These are phyloP conservation scores for Leguminivora glycinivorella DNA, from an alignment of 1,140 invertebrate genomes.

Conservation along the genomic window DNA sequence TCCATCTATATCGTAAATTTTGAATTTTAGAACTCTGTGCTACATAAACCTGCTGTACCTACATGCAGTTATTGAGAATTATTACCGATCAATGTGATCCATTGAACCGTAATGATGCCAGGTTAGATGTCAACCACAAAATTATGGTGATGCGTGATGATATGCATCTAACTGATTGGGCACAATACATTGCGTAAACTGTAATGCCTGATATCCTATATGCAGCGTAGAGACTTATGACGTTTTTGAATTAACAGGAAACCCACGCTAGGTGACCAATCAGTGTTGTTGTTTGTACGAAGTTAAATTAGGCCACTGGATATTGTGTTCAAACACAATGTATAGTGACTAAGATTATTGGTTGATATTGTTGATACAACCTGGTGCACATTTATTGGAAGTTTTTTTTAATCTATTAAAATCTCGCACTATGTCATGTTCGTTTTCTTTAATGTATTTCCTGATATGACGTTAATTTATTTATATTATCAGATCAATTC, in stretches of 20 bases:
- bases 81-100: slow-evolving; percentile 38
- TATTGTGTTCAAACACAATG: slow-evolving; percentile 7
- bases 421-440: too few species aligned
- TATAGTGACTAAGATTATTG: background rate
- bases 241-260: background rate
- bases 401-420: too few species aligned
- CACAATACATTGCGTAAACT: slow-evolving; percentile 25
- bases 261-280: slow-evolving; percentile 33
- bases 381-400: background rate
- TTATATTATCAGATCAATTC: too few species aligned
- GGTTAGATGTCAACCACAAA: slow-evolving; percentile 36
- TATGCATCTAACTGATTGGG: slow-evolving; percentile 40
- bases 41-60: too few species aligned
- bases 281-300: slow-evolving; percentile 33
- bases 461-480: too few species aligned
- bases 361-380: background rate
- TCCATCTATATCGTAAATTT: background rate
- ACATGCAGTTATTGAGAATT: background rate
- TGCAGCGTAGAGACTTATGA: background rate
- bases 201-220: background rate
- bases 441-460: too few species aligned
- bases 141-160: slow-evolving; percentile 45
- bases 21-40: background rate
- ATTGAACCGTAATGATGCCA: slow-evolving; percentile 23
- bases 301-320: slow-evolving; percentile 35